A percentile compares a stretch with the other conserved stretches of the same genome.
These are phyloP conservation scores for Peromyscus eremicus DNA, from an alignment of 2,797 vertebrate species.

Conservation along the genomic window DNA sequence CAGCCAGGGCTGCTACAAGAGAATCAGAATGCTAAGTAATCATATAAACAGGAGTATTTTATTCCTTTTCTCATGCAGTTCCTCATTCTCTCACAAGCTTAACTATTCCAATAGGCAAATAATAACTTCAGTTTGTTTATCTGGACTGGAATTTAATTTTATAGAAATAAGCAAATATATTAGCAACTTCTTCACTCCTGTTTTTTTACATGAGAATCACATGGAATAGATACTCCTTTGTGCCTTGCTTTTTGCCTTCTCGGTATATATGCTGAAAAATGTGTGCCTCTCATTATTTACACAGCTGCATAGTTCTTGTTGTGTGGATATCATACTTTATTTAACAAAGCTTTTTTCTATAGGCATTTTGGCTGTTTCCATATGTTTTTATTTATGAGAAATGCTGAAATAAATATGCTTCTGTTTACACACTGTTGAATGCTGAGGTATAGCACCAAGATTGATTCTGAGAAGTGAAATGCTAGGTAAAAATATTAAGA, in stretches of 20 bases:
- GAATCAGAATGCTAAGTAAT: not conserved
- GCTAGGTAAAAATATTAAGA: slow-evolving; percentile 3
- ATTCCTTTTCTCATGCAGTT: not conserved
- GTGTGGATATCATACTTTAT: not conserved
- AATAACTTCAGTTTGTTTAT: not conserved
- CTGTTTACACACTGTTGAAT: not conserved
- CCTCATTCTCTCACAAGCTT: not conserved
- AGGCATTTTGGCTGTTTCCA: not conserved
- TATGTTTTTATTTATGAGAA: not conserved
- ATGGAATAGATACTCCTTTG: not conserved
- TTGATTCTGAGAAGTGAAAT: not conserved
- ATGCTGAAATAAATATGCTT: not conserved
- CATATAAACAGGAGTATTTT: not conserved
- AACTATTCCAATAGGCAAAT: not conserved
- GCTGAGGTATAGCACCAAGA: not conserved
- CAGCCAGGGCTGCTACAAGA: not conserved
- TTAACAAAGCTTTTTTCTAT: not conserved
- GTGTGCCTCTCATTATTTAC: not conserved
- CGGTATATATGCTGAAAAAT: not conserved
- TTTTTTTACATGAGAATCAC: not conserved
- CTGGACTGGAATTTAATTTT: not conserved
- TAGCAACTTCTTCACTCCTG: not conserved
- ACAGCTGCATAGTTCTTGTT: not conserved
- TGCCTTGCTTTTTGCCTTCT: not conserved
- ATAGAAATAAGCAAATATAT: not conserved